Base-by-base conservation (phyloP, 2,888 invertebrate species). In the Apoda limacodes region DNA sequence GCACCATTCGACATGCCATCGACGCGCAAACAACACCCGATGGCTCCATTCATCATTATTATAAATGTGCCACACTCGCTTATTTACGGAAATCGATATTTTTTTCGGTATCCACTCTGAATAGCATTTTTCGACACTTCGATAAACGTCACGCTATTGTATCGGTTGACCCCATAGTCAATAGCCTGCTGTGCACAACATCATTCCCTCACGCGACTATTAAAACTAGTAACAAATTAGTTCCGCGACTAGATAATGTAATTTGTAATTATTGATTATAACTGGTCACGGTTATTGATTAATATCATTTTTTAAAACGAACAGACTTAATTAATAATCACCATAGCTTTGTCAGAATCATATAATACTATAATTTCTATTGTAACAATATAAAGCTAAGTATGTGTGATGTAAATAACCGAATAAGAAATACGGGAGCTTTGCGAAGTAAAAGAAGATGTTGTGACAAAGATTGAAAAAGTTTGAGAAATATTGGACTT, bases 61-160 rank as follows among this genome's bases (percentile, higher is more conserved):
- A 78, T 76, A 74, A 78, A 78, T 78, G 78, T 72, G 72, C 68
- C 60, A 71, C 78, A 76, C 74, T 78, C 76, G 62, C 76, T 80
- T 80, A 80, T 78, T 80, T 78, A 80, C 78, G 78, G 80, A 80
- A 78, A 80, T 80, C 80, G 78, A 76, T 80, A 75, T 80, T 78
- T 80, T 80, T 78, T 80, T 78, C 70, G 68, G 67, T 70, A 65
- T 69, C 66, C 69, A 61, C 57, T 63, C 65, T 75, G 70, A 74
- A 80, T 75, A 56, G 57, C 49, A 50, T 56, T 51, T 66, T 70
- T 71, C 65, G 71, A 69, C 71, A 74, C 75, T 63, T 71, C 64
- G 66, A 59, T 71, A 70, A 74, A 71, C 68, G 75, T 69, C 67
- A 69, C 60, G 60, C 60, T 58, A 69, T 78, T 75, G 76, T 76